Conservation (phyloP, 2,797 vertebrate genomes). For the Lithobates sylvaticus region DNA sequence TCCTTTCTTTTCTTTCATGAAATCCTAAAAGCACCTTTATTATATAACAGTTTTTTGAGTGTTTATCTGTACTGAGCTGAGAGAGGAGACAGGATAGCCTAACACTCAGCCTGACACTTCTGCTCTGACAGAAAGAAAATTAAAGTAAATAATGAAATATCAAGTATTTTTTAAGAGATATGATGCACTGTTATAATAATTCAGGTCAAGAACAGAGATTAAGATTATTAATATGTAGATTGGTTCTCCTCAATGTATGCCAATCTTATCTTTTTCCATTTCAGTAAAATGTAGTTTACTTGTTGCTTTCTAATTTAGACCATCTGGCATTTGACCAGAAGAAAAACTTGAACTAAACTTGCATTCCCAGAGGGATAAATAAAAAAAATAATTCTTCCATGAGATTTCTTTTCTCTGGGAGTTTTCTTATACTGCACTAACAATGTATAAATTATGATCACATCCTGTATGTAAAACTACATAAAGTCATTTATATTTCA, state of each 20-base stretch:
- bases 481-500: background rate
- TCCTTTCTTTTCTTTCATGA: too few species aligned
- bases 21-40: too few species aligned
- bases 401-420: conserved; percentile 70
- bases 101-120: too few species aligned
- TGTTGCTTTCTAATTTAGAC: conserved; percentile 70
- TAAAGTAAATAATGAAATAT: too few species aligned
- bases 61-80: too few species aligned
- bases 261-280: conserved; percentile 69
- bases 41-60: too few species aligned
- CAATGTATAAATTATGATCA: conserved; percentile 16
- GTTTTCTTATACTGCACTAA: conserved; percentile 25
- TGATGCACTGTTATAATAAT: too few species aligned
- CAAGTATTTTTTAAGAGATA: too few species aligned
- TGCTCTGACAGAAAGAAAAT: too few species aligned
- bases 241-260: background rate
- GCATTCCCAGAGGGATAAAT: conserved; percentile 68
- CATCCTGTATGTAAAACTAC: background rate
- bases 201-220: too few species aligned
- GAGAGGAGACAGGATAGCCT: too few species aligned
- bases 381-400: conserved; percentile 66
- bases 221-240: too few species aligned
- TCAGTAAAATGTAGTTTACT: conserved; percentile 70
- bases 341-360: conserved; percentile 73
- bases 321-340: conserved; percentile 71